Evolutionary conservation across 1,140 invertebrate genomes (phyloP), one percentile per base, ranked within the genome.

Genomic region (Zaprionus ghesquierei): DNA sequence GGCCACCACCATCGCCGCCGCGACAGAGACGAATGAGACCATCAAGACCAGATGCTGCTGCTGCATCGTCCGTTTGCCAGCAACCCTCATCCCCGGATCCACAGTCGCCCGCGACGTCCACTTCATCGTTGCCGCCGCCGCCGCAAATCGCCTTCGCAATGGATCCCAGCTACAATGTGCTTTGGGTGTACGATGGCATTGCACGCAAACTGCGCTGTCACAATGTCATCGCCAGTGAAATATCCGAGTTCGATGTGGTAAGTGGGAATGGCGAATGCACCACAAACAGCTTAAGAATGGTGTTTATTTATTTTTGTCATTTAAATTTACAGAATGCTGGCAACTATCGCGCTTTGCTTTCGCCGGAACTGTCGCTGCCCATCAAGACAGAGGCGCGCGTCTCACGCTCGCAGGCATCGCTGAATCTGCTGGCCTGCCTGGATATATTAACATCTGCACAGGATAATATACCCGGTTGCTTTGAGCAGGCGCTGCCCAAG

Each of bases 351-450:
- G 89, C 91, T 0, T 59, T 92, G 66, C 69, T 92, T n/a, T 87
- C 89, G 22, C 90, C 92, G 10, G 97, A 97, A 85, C 90, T 98
- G 55, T 95, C 97, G 3, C 93, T 98, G 51, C 97, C 97, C 0
- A 69, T 61, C 23, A 94, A 95, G 13, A 93, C 95, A 20, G 92
- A 95, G 2, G 95, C 95, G 74, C 94, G 94, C 25, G 94, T 97
- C 1, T 97, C 96, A 0, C 93, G 97, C 44, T 95, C 96, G 68
- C 96, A 97, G 92, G 97, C 96, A 49, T 97, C 97, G 2, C 94
- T 98, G 18, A 96, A 98, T 93, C 93, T 99, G 51, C 92, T 99
- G 22, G 96, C 96, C 13, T 98, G 97, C 92, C 93, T 99, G 76
- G 98, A 99, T 87, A 98, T 97, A 0, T 93, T 98, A 5, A 97